Evolutionary conservation across 2,113 vertebrate species (phyloP), one percentile per base, ranked within the genome.

Genomic region (Bubalus kerabau): DNA sequence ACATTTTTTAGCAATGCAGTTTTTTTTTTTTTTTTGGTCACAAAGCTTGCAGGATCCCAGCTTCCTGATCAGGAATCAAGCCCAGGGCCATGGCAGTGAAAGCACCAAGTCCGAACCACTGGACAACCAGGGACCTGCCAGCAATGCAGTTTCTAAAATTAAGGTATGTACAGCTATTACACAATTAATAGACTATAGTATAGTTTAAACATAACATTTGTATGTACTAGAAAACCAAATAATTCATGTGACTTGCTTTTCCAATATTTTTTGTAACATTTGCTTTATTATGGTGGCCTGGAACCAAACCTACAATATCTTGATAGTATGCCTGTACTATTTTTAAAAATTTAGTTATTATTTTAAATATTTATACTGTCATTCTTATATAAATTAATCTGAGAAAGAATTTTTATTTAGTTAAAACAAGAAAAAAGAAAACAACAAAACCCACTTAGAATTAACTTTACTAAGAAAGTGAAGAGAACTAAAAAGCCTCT

Each of bases 351-450:
- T 36, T 94, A 76, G 30, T 81, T 94, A 56, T 96, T 83, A 86
- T 54, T 95, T 90, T 80, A 90, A 5, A 64, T 88, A 74, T 76
- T 93, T 97, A 71, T 36, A 36, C 26, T 60, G 1, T 14, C 62
- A 52, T 87, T 95, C 36, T 86, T 82, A 81, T 54, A 50, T 54
- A 94, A 89, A 46, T 54, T 92, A 71, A 76, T 90, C 57, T 59
- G 43, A 95, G 36, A 57, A 24, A 93, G n/a, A 95, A 83, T 85
- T 83, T 96, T 93, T 19, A 89, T 60, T 64, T 91, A 82, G 48
- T 90, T 90, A 54, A 86, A 87, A 56, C 87, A 84, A 80, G 16
- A 80, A 43, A 52, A 60, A 85, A 59, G 11, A 15, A 48, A 54
- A 46, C 11, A 60, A 80, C 26, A 90, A 94, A 90, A 78, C 10